phyloP scores from a whole-genome alignment of 2,888 invertebrate genomes.

The Tenthredo mesomela region DNA sequence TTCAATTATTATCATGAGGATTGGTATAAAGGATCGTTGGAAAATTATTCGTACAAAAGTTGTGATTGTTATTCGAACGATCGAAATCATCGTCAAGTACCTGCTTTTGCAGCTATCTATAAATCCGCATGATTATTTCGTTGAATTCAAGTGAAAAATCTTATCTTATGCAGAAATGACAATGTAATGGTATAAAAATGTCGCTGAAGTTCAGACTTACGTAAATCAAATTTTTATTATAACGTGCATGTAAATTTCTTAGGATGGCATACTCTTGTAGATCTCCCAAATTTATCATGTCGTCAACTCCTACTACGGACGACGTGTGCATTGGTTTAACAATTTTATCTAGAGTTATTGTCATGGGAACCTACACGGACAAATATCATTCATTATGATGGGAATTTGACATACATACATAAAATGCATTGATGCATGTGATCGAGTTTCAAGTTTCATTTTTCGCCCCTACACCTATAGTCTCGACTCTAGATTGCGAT shows the following conservation, averaged over 20 bases:
- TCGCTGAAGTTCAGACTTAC: slow-evolving; percentile 81
- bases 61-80: neutral
- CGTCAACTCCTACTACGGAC: slow-evolving; percentile 91
- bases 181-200: neutral
- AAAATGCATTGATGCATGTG: neutral
- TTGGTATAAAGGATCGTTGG: neutral
- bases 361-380: slow-evolving; percentile 20
- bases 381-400: neutral
- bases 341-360: slow-evolving; percentile 78
- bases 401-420: neutral
- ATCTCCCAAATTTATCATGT: slow-evolving; percentile 97
- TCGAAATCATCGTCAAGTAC: neutral
- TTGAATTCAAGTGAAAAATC: neutral
- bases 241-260: slow-evolving; percentile 93
- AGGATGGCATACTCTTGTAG: slow-evolving; percentile 96
- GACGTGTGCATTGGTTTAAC: slow-evolving; percentile 88
- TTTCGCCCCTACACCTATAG: neutral
- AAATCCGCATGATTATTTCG: neutral
- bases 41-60: neutral
- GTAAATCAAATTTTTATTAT: slow-evolving; percentile 93
- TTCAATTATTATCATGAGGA: neutral
- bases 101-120: neutral
- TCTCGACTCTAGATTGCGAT: neutral
- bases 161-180: neutral
- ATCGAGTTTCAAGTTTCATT: slow-evolving; percentile 6